Conservation (phyloP, 2,113 vertebrate genomes). For the Albula goreensis region DNA sequence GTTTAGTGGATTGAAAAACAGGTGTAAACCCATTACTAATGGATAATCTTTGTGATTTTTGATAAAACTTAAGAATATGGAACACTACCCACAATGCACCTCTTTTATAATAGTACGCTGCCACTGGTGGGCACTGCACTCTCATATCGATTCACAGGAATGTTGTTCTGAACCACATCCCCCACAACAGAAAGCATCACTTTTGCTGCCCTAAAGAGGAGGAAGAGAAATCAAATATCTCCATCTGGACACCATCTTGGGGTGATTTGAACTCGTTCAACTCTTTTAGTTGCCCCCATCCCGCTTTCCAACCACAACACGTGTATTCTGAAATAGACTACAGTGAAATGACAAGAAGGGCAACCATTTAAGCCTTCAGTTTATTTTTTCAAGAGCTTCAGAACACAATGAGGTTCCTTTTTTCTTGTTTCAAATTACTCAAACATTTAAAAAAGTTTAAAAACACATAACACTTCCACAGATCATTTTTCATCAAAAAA, state of each 20-base stretch:
- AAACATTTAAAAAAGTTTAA: not conserved
- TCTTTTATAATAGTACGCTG: not conserved
- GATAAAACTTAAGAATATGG: too few species aligned
- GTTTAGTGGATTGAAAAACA: too few species aligned
- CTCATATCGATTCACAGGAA: not conserved
- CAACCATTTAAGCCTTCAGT: too few species aligned
- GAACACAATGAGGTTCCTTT: not conserved
- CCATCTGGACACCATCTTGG: constrained; percentile 1
- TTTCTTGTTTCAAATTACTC: not conserved
- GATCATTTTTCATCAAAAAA: not conserved
- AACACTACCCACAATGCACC: not conserved
- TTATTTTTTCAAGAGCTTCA: not conserved
- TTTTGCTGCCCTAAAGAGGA: not conserved
- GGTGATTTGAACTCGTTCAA: not conserved
- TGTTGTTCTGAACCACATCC: not conserved
- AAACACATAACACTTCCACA: not conserved
- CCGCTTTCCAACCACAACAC: not conserved
- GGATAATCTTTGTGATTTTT: too few species aligned
- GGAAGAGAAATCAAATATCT: not conserved
- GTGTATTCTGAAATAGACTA: not conserved
- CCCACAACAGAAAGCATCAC: not conserved
- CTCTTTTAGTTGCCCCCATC: not conserved
- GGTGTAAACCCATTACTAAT: too few species aligned
- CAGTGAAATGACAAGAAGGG: not conserved
- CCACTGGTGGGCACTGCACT: not conserved